These are phyloP conservation scores for Hapalemur alaotrensis DNA, from an alignment of 2,797 vertebrate species.

Conservation along the genomic window DNA sequence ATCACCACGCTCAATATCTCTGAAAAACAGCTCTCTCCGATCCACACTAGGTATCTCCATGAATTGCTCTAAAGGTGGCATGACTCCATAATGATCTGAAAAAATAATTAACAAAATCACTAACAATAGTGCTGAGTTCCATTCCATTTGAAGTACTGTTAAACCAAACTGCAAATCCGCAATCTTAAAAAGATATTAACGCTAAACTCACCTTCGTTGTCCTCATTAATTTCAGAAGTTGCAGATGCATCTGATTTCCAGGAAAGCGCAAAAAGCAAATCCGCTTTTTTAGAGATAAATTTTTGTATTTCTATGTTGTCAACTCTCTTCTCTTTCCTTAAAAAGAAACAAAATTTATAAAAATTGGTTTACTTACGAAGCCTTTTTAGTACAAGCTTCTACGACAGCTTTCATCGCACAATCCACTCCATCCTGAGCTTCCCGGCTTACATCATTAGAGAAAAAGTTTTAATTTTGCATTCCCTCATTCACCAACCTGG, in stretches of 20 bases:
- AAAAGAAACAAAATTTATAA: slow-evolving; percentile 56
- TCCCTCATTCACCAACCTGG: neutral
- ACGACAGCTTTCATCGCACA: neutral
- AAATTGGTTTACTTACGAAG: neutral
- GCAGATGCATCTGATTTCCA: slow-evolving; percentile 89
- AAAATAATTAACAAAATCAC: neutral
- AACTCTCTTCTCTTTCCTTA: slow-evolving; percentile 84
- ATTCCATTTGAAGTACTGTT: neutral
- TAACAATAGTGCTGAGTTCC: neutral
- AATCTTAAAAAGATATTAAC: neutral
- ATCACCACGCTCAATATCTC: slow-evolving; percentile 94
- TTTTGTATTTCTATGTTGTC: slow-evolving; percentile 91
- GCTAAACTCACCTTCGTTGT: slow-evolving; percentile 87
- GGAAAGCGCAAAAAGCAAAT: slow-evolving; percentile 92
- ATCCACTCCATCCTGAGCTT: neutral
- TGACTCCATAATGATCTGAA: slow-evolving; percentile 92
- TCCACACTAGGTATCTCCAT: slow-evolving; percentile 93
- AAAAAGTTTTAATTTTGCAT: neutral
- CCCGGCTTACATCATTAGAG: neutral
- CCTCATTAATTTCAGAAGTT: slow-evolving; percentile 85
- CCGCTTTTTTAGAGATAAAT: slow-evolving; percentile 95
- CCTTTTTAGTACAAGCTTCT: neutral
- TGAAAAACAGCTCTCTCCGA: slow-evolving; percentile 92
- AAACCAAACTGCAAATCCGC: neutral
- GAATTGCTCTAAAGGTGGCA: slow-evolving; percentile 95